Percentiles rank a stretch among this genome's conserved stretches.
Evolutionary conservation across 1,140 invertebrate genomes (phyloP).

Genomic region (Heliconius nattereri): DNA sequence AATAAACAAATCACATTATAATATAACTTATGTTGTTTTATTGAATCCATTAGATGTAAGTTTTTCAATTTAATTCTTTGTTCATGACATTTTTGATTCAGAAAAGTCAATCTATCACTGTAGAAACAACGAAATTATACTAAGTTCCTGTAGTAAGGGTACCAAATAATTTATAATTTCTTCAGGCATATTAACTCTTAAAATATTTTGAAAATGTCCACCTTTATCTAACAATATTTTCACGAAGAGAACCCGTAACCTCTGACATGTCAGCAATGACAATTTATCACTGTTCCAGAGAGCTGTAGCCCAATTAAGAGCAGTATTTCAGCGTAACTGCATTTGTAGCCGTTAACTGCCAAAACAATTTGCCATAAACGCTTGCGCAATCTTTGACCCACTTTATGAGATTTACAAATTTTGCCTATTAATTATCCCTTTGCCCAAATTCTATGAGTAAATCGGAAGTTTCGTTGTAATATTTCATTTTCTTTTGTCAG

Average conservation of each 20-base stretch:
- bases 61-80: background rate
- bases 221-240: too few relatives aligned
- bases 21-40: slow-evolving; percentile 48
- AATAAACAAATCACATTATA: slow-evolving; percentile 73
- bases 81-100: background rate
- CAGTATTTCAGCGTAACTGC: slow-evolving; percentile 26
- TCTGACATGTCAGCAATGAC: background rate
- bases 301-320: slow-evolving; percentile 11
- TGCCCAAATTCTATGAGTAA: slow-evolving; percentile 20
- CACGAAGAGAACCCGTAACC: background rate
- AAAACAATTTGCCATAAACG: slow-evolving; percentile 45
- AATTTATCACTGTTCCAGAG: background rate
- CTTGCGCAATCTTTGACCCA: slow-evolving; percentile 43
- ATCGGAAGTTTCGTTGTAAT: slow-evolving; percentile 30
- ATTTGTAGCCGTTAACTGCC: slow-evolving; percentile 40
- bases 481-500: slow-evolving; percentile 39
- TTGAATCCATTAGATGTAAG: slow-evolving; percentile 36
- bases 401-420: slow-evolving; percentile 38
- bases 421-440: slow-evolving; percentile 32
- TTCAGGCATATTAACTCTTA: too few relatives aligned
- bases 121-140: background rate
- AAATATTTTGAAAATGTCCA: too few relatives aligned
- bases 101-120: background rate
- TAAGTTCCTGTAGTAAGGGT: too few relatives aligned
- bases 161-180: too few relatives aligned